Base-by-base conservation (phyloP, 2,888 invertebrate species). In the Gerosis bhagava region DNA sequence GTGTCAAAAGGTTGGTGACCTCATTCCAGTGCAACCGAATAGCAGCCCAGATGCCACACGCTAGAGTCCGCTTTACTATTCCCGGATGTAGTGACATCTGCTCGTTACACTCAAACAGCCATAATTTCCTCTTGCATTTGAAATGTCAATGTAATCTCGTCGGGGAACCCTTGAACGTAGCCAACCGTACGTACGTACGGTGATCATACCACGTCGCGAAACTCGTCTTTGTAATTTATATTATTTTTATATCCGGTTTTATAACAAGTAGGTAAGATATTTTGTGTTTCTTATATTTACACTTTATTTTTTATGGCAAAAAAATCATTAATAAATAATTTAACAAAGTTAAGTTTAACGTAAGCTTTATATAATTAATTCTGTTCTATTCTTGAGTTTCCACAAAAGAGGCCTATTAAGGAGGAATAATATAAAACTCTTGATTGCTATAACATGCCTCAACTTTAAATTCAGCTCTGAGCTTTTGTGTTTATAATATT, bases 1-100 rank as follows among this genome's bases (percentile, higher is more conserved):
- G 83, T 87, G 87, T 83, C 87, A 87, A 82, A 87, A 87, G 87
- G 87, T 87, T 84, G 79, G 87, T 87, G 83, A 83, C 71, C 79
- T 66, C 65, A 58, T 57, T 60, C 31, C 56, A 63, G 72, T 73
- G 71, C 73, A 76, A 59, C 56, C 69, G 54, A 77, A 83, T 77
- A 65, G 63, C 63, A 59, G 71, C 77, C 73, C 65, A 70, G 73
- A 68, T 43, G 31, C 57, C 28, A 52, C 57, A 59, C 57, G 32
- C 32, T 62, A 72, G 52, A 65, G 66, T 56, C 62, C 50, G 48
- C 50, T 67, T 69, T 68, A 47, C 59, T 50, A 57, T 56, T 55
- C 64, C 51, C 49, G 49, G 56, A 48, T 57, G 34, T 49, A n/a
- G 41, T 54, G 59, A 70, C 65, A 65, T 70, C 63, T 62, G 65